Base-by-base conservation (phyloP, 2,888 invertebrate species). In the Drosophila peninsularis region DNA sequence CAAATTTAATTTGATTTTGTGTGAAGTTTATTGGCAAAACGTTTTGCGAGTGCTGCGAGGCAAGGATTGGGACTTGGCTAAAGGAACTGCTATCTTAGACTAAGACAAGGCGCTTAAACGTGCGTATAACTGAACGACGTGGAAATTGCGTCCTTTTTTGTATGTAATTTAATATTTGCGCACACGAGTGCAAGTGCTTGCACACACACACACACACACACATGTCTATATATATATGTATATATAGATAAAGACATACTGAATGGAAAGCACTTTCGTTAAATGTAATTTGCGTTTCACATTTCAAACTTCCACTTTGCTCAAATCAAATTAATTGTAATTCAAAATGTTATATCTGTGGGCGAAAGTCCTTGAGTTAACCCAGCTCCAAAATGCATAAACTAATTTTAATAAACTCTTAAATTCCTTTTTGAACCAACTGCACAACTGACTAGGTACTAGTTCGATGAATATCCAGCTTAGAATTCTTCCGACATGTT, bases 1-100 rank as follows among this genome's bases (percentile, higher is more conserved):
- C 86, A 85, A 86, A 85, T 86, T 86, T 86, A 88, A 85, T 85
- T 85, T 85, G 88, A 85, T 85, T 85, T 85, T 88, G 85, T 85
- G 88, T 85, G 85, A 85, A 88, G 85, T 86, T 85, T 85, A 85
- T 85, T 86, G 86, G 83, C 69, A 81, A 85, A 88, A 85, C 85
- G 85, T 85, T 85, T 88, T 75, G 75, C 73, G 56, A 65, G 45
- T 60, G 62, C 56, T 54, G 27, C 49, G 36, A 37, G 42, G 39
- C 34, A n/a, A 21, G n/a, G 54, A 41, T 30, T 4, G 32, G n/a
- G 50, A 53, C 21, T 53, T 53, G 44, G 44, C n/a, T n/a, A 24
- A 47, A 41, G 45, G 13, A 52, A 7, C 52, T 32, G 52, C 2
- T 30, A 14, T 30, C 63, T 30, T 11, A 32, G 27, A 37, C 60